Evolutionary conservation across 2,797 vertebrate species (phyloP).

Genomic region (Selene dorsalis): DNA sequence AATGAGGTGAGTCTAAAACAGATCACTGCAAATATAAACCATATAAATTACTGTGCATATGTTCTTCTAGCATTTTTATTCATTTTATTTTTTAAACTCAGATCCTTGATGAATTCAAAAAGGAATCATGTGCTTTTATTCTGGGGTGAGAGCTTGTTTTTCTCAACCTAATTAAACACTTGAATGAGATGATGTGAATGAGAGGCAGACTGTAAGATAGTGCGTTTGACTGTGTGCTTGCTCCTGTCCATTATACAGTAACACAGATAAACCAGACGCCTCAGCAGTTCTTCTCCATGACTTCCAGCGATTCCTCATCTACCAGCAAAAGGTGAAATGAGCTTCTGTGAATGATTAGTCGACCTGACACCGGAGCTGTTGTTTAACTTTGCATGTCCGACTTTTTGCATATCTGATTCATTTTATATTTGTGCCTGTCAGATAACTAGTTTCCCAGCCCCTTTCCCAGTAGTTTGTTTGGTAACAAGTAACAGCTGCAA

Average conservation of each 20-base stretch:
- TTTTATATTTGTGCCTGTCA: neutral
- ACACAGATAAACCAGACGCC: conserved; percentile 91
- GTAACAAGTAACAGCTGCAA: neutral
- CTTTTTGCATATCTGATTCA: conserved; percentile 10
- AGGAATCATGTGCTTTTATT: conserved; percentile 93
- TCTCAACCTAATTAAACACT: neutral
- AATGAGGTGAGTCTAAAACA: conserved; percentile 86
- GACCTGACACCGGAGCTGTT: neutral
- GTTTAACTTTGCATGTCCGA: conserved; percentile 5
- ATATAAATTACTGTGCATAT: neutral
- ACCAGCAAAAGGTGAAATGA: conserved; percentile 90
- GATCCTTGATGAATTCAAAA: conserved; percentile 97
- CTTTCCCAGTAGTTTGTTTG: neutral
- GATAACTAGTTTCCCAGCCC: neutral
- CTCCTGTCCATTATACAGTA: conserved; percentile 79
- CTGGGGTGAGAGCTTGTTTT: conserved; percentile 87
- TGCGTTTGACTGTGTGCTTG: conserved; percentile 19
- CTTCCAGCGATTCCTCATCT: conserved; percentile 94
- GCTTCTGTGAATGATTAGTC: neutral
- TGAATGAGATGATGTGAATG: neutral
- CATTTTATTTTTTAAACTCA: conserved; percentile 62
- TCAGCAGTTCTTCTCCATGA: conserved; percentile 91
- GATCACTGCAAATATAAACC: neutral
- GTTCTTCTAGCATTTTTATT: neutral
- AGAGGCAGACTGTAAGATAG: neutral